A percentile compares a stretch with the other conserved stretches of the same genome.
These are phyloP conservation scores for Neotoxoptera formosana DNA, from an alignment of 1,140 invertebrate species.

Conservation along the genomic window DNA sequence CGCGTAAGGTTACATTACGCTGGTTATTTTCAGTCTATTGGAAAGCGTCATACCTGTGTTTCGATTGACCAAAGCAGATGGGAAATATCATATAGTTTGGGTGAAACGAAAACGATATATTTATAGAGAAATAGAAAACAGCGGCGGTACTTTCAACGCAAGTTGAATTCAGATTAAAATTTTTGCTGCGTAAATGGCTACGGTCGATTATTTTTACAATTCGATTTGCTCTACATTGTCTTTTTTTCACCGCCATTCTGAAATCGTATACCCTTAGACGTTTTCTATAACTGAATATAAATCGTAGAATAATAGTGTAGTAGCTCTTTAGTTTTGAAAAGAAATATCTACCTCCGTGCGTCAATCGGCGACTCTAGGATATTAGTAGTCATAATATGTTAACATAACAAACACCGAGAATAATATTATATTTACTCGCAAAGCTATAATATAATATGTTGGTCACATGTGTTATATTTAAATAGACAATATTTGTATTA, in stretches of 20 bases:
- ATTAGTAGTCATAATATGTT: neutral
- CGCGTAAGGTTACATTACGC: neutral
- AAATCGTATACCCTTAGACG: slow-evolving; percentile 2
- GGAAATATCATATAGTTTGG: neutral
- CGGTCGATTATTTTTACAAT: slow-evolving; percentile 45
- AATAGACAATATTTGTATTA: neutral
- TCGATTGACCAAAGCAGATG: slow-evolving; percentile 32
- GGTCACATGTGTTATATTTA: neutral
- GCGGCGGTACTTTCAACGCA: slow-evolving; percentile 24
- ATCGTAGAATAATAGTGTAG: neutral
- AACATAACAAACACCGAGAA: neutral
- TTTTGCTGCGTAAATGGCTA: slow-evolving; percentile 33
- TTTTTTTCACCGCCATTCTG: slow-evolving; percentile 18
- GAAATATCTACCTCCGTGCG: neutral
- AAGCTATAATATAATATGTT: neutral
- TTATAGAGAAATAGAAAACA: slow-evolving; percentile 24
- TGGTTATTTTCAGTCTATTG: slow-evolving; percentile 32
- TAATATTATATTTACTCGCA: neutral
- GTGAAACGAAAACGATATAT: neutral
- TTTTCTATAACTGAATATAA: slow-evolving; percentile 40
- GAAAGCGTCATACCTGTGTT: slow-evolving; percentile 24
- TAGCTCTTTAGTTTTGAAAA: slow-evolving; percentile 14
- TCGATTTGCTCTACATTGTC: slow-evolving; percentile 54
- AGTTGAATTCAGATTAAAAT: slow-evolving; percentile 28
- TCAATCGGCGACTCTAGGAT: neutral